A percentile compares a stretch with the other conserved stretches of the same genome.
Evolutionary conservation across 2,888 invertebrate genomes (phyloP).

Genomic region (Bombylius major): DNA sequence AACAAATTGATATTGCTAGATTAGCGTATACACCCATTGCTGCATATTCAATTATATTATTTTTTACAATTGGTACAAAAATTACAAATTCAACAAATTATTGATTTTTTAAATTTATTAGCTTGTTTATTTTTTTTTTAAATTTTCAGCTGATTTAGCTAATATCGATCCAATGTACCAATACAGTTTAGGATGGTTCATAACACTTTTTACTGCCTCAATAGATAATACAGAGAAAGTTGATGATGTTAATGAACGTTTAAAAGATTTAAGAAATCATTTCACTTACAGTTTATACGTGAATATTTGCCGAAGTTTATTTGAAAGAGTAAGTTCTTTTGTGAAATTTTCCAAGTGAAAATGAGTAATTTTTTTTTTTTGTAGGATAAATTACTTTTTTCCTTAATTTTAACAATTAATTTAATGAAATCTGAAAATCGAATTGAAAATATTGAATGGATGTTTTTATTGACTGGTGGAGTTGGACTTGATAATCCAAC

Average conservation of each 20-base stretch:
- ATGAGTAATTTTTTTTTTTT: neutral
- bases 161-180: slow-evolving; percentile 97
- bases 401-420: slow-evolving; percentile 60
- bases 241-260: slow-evolving; percentile 64
- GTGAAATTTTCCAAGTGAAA: neutral
- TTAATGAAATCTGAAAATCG: slow-evolving; percentile 49
- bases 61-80: slow-evolving; percentile 71
- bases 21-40: slow-evolving; percentile 84
- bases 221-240: slow-evolving; percentile 77
- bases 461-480: slow-evolving; percentile 80
- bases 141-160: slow-evolving; percentile 59
- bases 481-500: slow-evolving; percentile 64
- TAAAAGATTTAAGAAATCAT: slow-evolving; percentile 60
- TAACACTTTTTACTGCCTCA: slow-evolving; percentile 70
- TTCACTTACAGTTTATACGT: slow-evolving; percentile 83
- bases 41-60: slow-evolving; percentile 75
- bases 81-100: neutral
- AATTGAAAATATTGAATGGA: slow-evolving; percentile 56
- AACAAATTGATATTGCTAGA: slow-evolving; percentile 75
- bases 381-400: slow-evolving; percentile 82
- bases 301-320: slow-evolving; percentile 86
- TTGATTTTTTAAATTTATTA: neutral
- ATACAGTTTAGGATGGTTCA: slow-evolving; percentile 89
- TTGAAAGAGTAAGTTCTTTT: slow-evolving; percentile 59
- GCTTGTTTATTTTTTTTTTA: neutral